Base-by-base conservation (phyloP, 2,888 invertebrate genomes). In the Synergus japonicus region DNA sequence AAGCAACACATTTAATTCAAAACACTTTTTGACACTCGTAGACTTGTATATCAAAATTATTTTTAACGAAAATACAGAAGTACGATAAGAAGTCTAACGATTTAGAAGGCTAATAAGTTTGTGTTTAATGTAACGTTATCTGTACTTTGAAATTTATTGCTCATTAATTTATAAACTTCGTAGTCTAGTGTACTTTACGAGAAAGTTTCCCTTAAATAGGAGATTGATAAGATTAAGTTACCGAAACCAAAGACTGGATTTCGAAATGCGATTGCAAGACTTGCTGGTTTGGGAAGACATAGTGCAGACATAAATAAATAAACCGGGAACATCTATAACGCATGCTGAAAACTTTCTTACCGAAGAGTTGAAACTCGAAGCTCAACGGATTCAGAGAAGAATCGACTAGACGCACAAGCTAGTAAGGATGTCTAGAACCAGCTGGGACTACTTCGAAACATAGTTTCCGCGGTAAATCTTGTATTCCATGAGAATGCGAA, bases 401-500 rank as follows among this genome's bases (percentile, higher is more conserved):
- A 73, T 73, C 49, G 69, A 73, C 69, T 49, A 37, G 69, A 73
- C 49, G 49, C 69, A 73, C 22, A 15, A 69, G 4, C 46, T 73
- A 46, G 69, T 29, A 49, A 73, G 29, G 18, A 67, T 67, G 46
- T 67, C 67, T 67, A 46, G 44, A 46, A 67, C 49, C 69, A 73
- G 69, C 69, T 73, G 49, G 49, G 49, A 54, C 69, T 54, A 54
- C 37, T 73, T 37, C 49, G 69, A 73, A 73, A 73, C 69, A 73
- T 73, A 73, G 37, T 73, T 73, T 73, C 69, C 49, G 69, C 69
- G 69, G 69, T 73, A 73, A 73, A 73, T 73, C 69, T 54, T 73
- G 69, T 54, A 73, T 73, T 73, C 69, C 37, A 13, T 49, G 49
- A 73, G 69, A 73, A 73, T 73, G 69, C 69, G 69, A 73, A 49